phyloP scores from a whole-genome alignment of 2,113 vertebrate genomes.

The Microcebus tavaratra region DNA sequence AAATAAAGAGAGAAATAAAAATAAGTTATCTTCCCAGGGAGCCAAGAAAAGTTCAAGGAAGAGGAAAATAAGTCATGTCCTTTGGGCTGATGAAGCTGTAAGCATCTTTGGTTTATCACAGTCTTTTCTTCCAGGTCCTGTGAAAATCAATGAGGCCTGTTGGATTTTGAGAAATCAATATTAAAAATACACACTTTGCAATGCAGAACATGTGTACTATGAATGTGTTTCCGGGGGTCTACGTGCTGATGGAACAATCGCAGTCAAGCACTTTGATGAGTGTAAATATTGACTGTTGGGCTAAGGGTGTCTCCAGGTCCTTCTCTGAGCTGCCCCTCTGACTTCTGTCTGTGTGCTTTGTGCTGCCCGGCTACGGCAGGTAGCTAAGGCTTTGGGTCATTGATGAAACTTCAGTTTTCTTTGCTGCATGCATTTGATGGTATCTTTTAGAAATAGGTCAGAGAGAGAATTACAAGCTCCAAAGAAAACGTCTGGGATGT shows the following conservation, averaged over 20 bases:
- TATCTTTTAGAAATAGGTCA: background rate
- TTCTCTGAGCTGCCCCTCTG: background rate
- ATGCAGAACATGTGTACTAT: conserved; percentile 45
- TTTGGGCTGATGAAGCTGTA: conserved; percentile 70
- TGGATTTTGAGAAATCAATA: conserved; percentile 71
- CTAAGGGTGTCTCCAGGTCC: background rate
- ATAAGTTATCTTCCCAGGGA: conserved; percentile 71
- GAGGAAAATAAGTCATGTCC: conserved; percentile 74
- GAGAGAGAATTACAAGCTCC: background rate
- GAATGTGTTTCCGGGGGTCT: background rate
- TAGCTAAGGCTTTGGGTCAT: background rate
- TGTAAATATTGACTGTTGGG: conserved; percentile 61
- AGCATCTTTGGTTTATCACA: conserved; percentile 59
- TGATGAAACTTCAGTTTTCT: background rate
- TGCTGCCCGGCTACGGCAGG: background rate
- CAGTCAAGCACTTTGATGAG: conserved; percentile 16
- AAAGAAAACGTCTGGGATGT: background rate
- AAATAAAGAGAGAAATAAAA: conserved; percentile 70
- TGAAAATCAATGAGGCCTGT: conserved; percentile 71
- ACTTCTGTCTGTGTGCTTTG: background rate
- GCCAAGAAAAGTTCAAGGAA: conserved; percentile 72
- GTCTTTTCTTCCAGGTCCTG: conserved; percentile 55
- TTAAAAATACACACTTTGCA: conserved; percentile 70
- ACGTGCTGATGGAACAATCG: background rate
- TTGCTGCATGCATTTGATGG: background rate